Percentiles rank a stretch among this genome's conserved stretches.
Evolutionary conservation across 2,888 invertebrate species (phyloP).

Genomic region (Hipparchia sbordonii): DNA sequence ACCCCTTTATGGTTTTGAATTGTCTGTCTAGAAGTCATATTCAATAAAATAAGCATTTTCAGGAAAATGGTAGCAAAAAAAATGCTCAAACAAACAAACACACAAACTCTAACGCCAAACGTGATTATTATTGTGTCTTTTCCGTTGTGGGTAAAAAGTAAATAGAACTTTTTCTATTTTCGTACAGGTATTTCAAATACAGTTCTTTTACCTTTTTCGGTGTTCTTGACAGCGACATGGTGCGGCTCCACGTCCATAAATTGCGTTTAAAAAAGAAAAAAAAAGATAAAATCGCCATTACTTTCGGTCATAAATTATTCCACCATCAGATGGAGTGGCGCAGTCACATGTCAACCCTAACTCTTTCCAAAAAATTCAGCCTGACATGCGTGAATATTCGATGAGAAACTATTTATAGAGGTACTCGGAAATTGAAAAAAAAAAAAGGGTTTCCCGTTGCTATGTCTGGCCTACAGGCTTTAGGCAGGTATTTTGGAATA

Average conservation of each 20-base stretch:
- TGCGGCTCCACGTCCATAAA: conserved; percentile 5
- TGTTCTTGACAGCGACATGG: conserved; percentile 11
- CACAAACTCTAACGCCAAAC: no score
- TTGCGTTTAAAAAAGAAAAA: conserved; percentile 15
- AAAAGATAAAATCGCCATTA: conserved; percentile 18
- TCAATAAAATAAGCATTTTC: no score
- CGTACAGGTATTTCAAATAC: not conserved
- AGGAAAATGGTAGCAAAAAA: no score
- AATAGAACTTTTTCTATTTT: not conserved
- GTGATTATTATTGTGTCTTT: no score
- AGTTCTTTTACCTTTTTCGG: conserved; percentile 10
- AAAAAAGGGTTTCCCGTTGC: not conserved
- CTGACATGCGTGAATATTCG: conserved; percentile 17
- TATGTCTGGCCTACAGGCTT: not conserved
- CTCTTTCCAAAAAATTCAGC: conserved; percentile 17
- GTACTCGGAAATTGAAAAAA: not conserved
- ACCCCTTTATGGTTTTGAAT: no score
- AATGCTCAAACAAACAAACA: no score
- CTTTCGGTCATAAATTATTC: conserved; percentile 27
- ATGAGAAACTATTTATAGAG: conserved; percentile 18
- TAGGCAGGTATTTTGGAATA: not conserved
- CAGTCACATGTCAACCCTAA: conserved; percentile 21
- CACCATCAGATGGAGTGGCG: conserved; percentile 20
- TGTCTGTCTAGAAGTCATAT: no score
- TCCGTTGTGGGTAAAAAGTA: no score